Base-by-base conservation (phyloP, 1,140 invertebrate species). In the Lepidurus arcticus region DNA sequence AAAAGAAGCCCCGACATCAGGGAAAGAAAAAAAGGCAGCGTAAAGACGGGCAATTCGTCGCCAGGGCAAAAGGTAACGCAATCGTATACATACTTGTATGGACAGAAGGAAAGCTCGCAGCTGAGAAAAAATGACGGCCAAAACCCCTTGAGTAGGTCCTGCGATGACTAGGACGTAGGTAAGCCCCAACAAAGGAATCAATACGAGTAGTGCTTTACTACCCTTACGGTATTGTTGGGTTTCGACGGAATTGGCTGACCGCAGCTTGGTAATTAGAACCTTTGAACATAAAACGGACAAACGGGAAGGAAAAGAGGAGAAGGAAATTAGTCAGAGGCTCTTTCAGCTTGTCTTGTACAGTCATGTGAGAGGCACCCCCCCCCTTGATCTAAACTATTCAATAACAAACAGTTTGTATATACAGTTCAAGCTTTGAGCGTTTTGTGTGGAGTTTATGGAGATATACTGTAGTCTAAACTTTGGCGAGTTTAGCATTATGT, bases 251-350 rank as follows among this genome's bases (percentile, higher is more conserved):
- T 93, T 94, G 8, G 93, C 92, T 4, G 93, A 94, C 75, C 93
- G 89, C 13, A 96, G 87, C 83, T 97, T 97, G 9, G 94, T 97
- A 81, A 97, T 95, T 73, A 97, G 86, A 24, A 97, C 92, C 92
- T 94, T 81, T n/a, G 78, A 74, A 76, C 1, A 81, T 78, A 6
- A 7, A 74, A 74, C 79, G 73, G 44, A 79, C 43, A 1, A 79
- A 79, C 34, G 10, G 21, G 76, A 4, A 75, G 44, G 6, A 45
- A 65, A 73, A 76, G 4, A 76, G 10, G 13, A 78, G 24, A 43
- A 21, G 11, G 7, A n/a, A 11, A 73, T 26, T n/a, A 16, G 26
- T 44, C 1, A 45, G 78, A 44, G 53, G 45, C 34, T 34, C 34
- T 34, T 34, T 34, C 34, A 34, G 34, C 34, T 34, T 34, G 4